Percentiles rank a stretch among this genome's conserved stretches.
phyloP scores from a whole-genome alignment of 2,888 invertebrate species.

The Hololepta plana region DNA sequence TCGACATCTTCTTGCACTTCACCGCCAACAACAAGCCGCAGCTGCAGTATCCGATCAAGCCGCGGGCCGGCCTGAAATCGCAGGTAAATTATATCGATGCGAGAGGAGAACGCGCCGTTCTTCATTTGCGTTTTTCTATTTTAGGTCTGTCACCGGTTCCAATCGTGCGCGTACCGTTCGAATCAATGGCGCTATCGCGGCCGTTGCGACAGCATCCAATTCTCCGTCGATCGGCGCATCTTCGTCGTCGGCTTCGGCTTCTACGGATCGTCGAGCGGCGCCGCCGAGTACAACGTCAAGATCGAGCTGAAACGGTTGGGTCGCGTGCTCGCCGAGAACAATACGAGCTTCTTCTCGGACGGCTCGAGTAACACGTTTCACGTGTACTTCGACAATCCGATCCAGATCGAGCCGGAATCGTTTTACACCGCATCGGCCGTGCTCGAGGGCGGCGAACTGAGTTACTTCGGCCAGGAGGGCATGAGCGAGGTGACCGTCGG shows the following conservation, averaged over 20 bases:
- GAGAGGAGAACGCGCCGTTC: no score
- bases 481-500: conserved; percentile 87
- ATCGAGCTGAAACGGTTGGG: conserved; percentile 86
- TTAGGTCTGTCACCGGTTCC: conserved; percentile 86
- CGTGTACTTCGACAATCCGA: conserved; percentile 67
- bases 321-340: conserved; percentile 74
- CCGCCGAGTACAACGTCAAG: conserved; percentile 86
- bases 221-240: conserved; percentile 87
- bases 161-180: conserved; percentile 89
- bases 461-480: conserved; percentile 95
- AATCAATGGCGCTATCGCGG: conserved; percentile 97
- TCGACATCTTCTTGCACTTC: conserved; percentile 87
- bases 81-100: conserved; percentile 37
- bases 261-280: conserved; percentile 91
- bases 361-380: conserved; percentile 93
- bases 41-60: conserved; percentile 64
- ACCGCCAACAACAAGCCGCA: conserved; percentile 77
- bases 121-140: conserved; percentile 12
- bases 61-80: conserved; percentile 74
- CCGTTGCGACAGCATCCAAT: conserved; percentile 91
- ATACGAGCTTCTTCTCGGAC: conserved; percentile 89
- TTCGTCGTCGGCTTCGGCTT: conserved; percentile 92
- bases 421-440: conserved; percentile 94
- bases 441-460: conserved; percentile 81
- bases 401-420: conserved; percentile 82